Evolutionary conservation across 2,113 vertebrate species (phyloP), one percentile per base, ranked within the genome.

Genomic region (Spea multiplicata): DNA sequence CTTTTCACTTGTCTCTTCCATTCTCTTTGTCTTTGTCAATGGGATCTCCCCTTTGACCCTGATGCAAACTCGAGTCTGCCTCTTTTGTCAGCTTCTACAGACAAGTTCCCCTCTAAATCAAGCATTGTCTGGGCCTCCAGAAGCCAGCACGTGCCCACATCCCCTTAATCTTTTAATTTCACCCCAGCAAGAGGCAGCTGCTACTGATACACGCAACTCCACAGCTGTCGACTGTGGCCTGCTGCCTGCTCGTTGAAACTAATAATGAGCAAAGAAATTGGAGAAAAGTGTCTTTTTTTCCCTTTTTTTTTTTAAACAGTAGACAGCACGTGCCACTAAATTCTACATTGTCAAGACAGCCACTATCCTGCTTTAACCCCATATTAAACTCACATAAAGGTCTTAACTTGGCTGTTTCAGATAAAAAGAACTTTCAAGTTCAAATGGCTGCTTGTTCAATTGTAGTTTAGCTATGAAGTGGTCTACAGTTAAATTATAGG

Each of bases 161-260:
- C 91, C 88, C 89, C 88, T 83, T 92, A 91, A 92, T 91, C 92
- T 93, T 92, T 96, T 94, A 92, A 95, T 95, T 95, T 93, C 86
- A 89, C 89, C 89, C 88, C 86, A 87, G 89, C 88, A 90, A 86
- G 88, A 94, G 92, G 94, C 96, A 98, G 96, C 96, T 97, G 96
- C 95, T 94, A 90, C 89, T 88, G 89, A 94, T 91, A 93, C 88
- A 91, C 72, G 85, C 92, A 89, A 86, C 64, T 87, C 91, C 93
- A 91, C 96, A 97, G 96, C 95, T 98, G 96, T 96, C 94, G 92
- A 85, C 86, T 85, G 82, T 84, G 85, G 89, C 90, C 87, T 83
- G 88, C 87, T 72, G 89, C 89, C 85, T 86, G 88, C 92, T 89
- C 80, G 76, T 73, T 1, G 80, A 0, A 66, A 86, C 94, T 93